Base-by-base conservation (phyloP, 35 echinoderm and acorn worm genomes). In the Ophioderma brevispina region DNA sequence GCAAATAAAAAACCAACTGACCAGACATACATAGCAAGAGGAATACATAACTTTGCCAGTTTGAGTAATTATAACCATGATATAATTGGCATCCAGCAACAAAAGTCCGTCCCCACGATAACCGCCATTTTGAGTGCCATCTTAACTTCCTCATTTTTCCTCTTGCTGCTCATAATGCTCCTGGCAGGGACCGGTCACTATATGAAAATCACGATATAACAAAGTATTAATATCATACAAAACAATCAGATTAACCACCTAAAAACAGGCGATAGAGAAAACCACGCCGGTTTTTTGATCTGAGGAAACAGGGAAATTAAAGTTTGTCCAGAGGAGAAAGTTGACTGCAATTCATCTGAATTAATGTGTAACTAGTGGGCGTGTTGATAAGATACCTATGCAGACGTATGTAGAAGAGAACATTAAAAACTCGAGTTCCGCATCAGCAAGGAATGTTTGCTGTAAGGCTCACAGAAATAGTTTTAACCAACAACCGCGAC, bases 1-100 rank as follows among this genome's bases (percentile, higher is more conserved):
- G 91, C 85, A n/a, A 92, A n/a, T n/a, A 31, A 17, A 92, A 92
- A 87, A 13, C 87, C 85, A 0, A 77, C 91, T 13, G 56, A 37
- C 78, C 78, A 87, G 23, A 70, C 85, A 92, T n/a, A n/a, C n/a
- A n/a, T 50, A 8, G 15, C 1, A 0, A 30, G 23, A 25, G 82
- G 82, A 15, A 92, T 92, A n/a, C n/a, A 21, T 14, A 36, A 15
- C 40, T 35, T 8, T 6, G 33, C 17, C 34, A 77, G n/a, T 33
- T 64, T 31, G 13, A 70, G 38, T 11, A 92, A n/a, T n/a, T n/a
- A 92, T 86, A n/a, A 52, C 63, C 90, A 92, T 92, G 0, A n/a
- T 0, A 92, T 64, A 25, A 92, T 78, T 10, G 90, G 82, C 4
- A 92, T 31, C 90, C 90, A 92, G 77, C 80, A 80, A 0, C 18